phyloP scores from a whole-genome alignment of 2,113 vertebrate species.

The Terrapene triunguis region DNA sequence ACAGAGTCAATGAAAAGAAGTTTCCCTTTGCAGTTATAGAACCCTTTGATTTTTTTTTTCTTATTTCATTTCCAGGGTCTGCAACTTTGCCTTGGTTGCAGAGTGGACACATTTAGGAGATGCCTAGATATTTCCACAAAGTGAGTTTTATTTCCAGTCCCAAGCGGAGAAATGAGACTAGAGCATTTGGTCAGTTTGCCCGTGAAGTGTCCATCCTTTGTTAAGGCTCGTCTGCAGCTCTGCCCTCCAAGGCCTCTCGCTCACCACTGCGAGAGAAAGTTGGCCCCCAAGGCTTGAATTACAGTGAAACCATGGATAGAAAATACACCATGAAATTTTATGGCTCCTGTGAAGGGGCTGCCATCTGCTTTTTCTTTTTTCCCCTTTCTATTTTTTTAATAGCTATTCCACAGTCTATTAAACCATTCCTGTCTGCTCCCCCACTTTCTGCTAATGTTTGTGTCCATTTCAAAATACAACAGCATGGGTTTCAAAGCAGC shows the following conservation, averaged over 20 bases:
- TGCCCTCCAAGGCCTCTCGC: constrained; percentile 38
- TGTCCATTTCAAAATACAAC: constrained; percentile 45
- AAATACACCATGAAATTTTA: constrained; percentile 96
- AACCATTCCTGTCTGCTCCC: constrained; percentile 69
- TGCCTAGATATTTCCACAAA: not conserved
- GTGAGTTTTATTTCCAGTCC: not conserved
- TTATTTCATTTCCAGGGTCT: not conserved
- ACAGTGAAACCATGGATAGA: constrained; percentile 90
- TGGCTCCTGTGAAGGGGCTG: constrained; percentile 83
- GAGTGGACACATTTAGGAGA: not conserved
- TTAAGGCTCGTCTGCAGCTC: not conserved
- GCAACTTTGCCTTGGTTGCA: not conserved
- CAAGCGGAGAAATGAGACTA: not conserved
- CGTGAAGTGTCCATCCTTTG: constrained; percentile 57
- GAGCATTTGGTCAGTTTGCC: constrained; percentile 11
- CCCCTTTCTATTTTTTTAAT: constrained; percentile 28
- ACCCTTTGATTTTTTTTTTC: not conserved
- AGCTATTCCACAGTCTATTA: constrained; percentile 69
- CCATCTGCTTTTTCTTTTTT: constrained; percentile 86
- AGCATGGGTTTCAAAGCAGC: constrained; percentile 40
- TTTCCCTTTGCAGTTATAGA: not conserved
- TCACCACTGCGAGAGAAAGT: constrained; percentile 70
- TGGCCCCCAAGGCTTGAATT: constrained; percentile 85
- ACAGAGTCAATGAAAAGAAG: not conserved
- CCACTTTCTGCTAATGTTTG: constrained; percentile 59